A percentile compares a stretch with the other conserved stretches of the same genome.
Evolutionary conservation across 2,888 invertebrate species (phyloP).

Genomic region (Pseudanteris insignis): DNA sequence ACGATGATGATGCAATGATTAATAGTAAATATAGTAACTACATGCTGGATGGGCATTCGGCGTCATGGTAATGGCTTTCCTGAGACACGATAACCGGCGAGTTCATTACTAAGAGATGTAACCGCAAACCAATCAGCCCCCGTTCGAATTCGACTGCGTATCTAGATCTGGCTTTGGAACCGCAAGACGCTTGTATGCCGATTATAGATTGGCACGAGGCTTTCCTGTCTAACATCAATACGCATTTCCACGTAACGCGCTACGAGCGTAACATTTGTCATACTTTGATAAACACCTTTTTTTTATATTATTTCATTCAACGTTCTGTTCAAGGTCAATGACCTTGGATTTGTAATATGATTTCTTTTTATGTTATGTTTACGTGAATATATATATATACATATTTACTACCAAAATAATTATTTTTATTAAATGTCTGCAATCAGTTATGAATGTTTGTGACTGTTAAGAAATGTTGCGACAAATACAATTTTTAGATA

Average conservation of each 20-base stretch:
- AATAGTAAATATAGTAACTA: constrained; percentile 46
- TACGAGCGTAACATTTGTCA: constrained; percentile 16
- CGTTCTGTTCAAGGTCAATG: no score
- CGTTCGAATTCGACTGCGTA: constrained; percentile 50
- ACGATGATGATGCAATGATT: constrained; percentile 44
- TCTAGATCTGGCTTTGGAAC: constrained; percentile 51
- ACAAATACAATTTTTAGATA: no score
- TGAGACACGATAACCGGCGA: constrained; percentile 64
- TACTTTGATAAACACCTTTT: no score
- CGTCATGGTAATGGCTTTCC: constrained; percentile 62
- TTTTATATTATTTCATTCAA: no score
- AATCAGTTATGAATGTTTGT: no score
- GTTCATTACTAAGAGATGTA: constrained; percentile 65
- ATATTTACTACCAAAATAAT: no score
- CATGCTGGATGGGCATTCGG: constrained; percentile 51
- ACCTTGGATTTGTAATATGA: no score
- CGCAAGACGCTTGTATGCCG: constrained; percentile 58
- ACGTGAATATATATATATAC: no score
- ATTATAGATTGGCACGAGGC: constrained; percentile 52
- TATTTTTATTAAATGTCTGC: no score
- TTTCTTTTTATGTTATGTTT: no score
- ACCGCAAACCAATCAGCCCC: constrained; percentile 65
- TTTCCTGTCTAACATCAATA: constrained; percentile 33
- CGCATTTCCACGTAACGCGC: constrained; percentile 24
- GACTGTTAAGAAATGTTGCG: no score